Conservation (phyloP, 2,113 vertebrate genomes). For the Trachemys scripta region DNA sequence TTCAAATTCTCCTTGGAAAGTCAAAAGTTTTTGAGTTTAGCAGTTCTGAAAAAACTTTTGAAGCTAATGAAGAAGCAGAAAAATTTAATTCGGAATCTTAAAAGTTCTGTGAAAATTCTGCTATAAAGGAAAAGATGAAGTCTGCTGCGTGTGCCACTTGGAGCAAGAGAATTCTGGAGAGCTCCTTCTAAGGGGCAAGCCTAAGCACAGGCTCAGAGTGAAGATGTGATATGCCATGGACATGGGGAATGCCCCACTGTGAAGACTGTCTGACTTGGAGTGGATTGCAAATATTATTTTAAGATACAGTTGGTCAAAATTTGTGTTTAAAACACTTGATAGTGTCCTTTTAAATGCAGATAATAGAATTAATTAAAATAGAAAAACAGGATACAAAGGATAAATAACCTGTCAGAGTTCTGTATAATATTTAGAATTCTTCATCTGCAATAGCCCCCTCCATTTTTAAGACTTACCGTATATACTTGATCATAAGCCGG, state of each 20-base stretch:
- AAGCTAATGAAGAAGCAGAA: not conserved
- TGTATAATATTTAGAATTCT: not conserved
- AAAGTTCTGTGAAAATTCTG: not conserved
- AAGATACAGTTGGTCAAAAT: not conserved
- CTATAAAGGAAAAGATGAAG: no score
- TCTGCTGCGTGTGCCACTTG: not conserved
- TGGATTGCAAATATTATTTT: not conserved
- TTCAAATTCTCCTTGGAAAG: not conserved
- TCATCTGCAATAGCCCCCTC: not conserved
- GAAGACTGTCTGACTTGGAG: not conserved
- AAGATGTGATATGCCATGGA: not conserved
- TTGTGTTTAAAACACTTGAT: not conserved
- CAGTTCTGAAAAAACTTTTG: not conserved
- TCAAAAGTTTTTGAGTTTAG: not conserved
- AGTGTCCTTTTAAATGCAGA: not conserved
- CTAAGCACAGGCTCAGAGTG: not conserved
- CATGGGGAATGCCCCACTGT: not conserved
- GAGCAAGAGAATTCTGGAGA: not conserved
- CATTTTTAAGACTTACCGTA: not conserved
- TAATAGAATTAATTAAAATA: not conserved
- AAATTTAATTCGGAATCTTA: not conserved
- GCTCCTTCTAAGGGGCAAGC: not conserved
- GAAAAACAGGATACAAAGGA: not conserved
- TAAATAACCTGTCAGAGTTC: not conserved
- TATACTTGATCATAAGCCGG: no score